Evolutionary conservation across 2,797 vertebrate genomes (phyloP).

Genomic region (Gymnodraco acuticeps): DNA sequence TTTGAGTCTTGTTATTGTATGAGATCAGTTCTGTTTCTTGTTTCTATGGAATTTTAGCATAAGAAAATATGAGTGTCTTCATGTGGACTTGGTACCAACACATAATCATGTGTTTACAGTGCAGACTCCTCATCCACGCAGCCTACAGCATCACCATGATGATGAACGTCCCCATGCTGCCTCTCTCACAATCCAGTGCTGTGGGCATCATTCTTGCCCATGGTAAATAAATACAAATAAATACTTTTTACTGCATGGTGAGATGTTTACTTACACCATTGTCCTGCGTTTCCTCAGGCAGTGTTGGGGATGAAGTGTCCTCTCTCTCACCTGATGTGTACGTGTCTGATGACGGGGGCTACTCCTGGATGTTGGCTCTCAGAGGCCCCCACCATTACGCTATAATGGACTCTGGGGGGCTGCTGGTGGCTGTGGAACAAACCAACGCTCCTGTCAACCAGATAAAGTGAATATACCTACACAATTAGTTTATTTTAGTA

Average conservation of each 20-base stretch:
- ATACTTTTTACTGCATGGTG: not conserved
- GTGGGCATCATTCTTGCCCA: slow-evolving; percentile 94
- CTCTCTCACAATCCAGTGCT: slow-evolving; percentile 91
- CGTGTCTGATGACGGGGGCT: slow-evolving; percentile 94
- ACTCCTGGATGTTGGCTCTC: slow-evolving; percentile 91
- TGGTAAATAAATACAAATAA: slow-evolving; percentile 79
- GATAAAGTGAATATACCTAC: slow-evolving; percentile 87
- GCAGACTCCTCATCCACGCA: slow-evolving; percentile 94
- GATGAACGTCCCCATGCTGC: slow-evolving; percentile 92
- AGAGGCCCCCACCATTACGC: slow-evolving; percentile 94
- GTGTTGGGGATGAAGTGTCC: slow-evolving; percentile 90
- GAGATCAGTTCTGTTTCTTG: not conserved
- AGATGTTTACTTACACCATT: not conserved
- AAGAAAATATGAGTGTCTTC: too few relatives aligned
- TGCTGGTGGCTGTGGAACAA: slow-evolving; percentile 93
- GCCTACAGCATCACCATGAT: slow-evolving; percentile 93
- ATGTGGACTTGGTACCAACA: not conserved
- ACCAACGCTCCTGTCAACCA: slow-evolving; percentile 85
- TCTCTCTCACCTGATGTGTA: slow-evolving; percentile 91
- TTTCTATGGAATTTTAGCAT: not conserved
- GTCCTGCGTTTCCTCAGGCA: slow-evolving; percentile 80
- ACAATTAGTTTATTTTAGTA: not conserved
- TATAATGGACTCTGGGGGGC: slow-evolving; percentile 93
- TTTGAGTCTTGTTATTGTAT: not conserved
- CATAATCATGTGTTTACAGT: slow-evolving; percentile 83